phyloP scores from a whole-genome alignment of 1,140 invertebrate species.

The Propsilocerus akamusi region DNA sequence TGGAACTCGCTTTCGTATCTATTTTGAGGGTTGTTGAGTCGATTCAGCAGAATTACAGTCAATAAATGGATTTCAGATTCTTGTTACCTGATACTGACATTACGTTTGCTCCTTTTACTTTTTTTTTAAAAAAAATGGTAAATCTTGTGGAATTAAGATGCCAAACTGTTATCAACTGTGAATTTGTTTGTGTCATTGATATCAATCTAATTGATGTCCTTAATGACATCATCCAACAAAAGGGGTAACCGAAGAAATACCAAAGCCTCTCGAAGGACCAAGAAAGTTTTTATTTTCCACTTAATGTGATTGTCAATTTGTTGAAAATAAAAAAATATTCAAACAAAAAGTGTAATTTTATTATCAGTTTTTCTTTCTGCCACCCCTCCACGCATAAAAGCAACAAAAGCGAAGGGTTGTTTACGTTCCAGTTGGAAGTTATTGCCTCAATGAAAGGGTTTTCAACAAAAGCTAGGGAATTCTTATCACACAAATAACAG shows the following conservation, averaged over 20 bases:
- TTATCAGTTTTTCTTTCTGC: neutral
- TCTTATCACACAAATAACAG: neutral
- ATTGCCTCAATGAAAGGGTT: neutral
- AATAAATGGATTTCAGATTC: neutral
- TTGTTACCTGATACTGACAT: neutral
- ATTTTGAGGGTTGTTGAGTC: no score
- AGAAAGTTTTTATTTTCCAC: neutral
- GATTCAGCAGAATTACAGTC: no score
- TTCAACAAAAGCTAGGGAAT: neutral
- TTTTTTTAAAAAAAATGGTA: slow-evolving; percentile 3
- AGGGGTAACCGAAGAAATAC: no score
- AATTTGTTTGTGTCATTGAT: neutral
- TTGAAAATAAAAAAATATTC: neutral
- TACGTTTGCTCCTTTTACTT: neutral
- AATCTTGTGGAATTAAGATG: neutral
- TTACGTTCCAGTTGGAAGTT: neutral
- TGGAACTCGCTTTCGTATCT: no score
- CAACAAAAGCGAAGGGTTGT: neutral
- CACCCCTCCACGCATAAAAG: neutral
- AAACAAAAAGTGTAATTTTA: slow-evolving; percentile 2
- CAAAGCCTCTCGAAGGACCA: no score
- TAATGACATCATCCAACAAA: no score
- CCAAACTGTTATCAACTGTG: neutral
- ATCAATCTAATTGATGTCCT: neutral
- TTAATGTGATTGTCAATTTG: slow-evolving; percentile 2